Conservation (phyloP, 2,888 invertebrate species). For the Formica aserva region DNA sequence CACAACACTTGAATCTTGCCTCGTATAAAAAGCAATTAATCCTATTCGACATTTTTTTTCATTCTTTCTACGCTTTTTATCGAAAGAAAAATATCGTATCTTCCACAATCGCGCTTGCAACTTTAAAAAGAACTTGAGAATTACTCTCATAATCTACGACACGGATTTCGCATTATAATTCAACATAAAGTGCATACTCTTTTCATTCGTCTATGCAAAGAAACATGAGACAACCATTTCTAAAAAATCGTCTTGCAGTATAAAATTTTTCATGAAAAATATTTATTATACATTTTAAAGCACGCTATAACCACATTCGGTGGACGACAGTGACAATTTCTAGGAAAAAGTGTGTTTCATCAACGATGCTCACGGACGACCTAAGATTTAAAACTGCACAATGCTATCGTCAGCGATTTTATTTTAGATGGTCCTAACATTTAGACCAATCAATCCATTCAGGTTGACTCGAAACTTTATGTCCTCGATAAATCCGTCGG, state of each 20-base stretch:
- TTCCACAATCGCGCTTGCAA: not conserved
- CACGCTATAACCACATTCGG: conserved; percentile 49
- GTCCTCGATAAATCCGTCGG: conserved; percentile 28
- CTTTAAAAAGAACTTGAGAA: conserved; percentile 17
- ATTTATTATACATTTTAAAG: conserved; percentile 24
- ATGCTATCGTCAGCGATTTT: conserved; percentile 40
- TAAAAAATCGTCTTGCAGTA: not conserved
- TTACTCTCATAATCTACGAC: conserved; percentile 22
- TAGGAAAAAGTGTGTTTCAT: not conserved
- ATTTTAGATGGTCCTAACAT: conserved; percentile 31
- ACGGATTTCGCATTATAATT: not conserved
- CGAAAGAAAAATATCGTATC: not conserved
- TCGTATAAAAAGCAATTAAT: conserved; percentile 6
- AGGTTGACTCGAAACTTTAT: conserved; percentile 33
- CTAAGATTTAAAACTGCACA: conserved; percentile 46
- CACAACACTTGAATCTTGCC: not conserved
- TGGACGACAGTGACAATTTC: conserved; percentile 35
- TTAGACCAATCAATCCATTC: conserved; percentile 29
- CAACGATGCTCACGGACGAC: not conserved
- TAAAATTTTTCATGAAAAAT: conserved; percentile 42
- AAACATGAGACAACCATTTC: conserved; percentile 21
- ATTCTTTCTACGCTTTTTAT: not conserved
- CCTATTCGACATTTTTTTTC: not conserved
- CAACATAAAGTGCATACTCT: conserved; percentile 22
- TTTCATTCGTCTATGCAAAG: not conserved